Percentiles rank a stretch among this genome's conserved stretches.
Conservation (phyloP, 1,140 invertebrate species). For the Temnothorax longispinosus region DNA sequence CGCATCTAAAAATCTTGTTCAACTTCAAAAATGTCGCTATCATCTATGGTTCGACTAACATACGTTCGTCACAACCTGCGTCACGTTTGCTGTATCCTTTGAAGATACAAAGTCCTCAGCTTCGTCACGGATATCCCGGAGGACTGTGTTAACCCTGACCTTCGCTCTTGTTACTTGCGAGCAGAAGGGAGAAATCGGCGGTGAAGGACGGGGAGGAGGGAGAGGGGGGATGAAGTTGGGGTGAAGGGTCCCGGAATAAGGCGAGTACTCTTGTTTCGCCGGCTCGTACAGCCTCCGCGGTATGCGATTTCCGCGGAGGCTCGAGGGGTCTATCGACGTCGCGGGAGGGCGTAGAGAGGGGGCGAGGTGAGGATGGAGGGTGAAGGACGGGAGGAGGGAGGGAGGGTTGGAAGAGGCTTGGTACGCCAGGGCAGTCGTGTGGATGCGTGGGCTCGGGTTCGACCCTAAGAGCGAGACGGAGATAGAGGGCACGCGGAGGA, state of each 20-base stretch:
- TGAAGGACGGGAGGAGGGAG: background rate
- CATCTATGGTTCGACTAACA: background rate
- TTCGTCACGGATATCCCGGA: slow-evolving; percentile 46
- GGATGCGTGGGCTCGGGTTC: slow-evolving; percentile 75
- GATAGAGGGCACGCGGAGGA: slow-evolving; percentile 14
- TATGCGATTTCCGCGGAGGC: slow-evolving; percentile 56
- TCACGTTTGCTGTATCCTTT: slow-evolving; percentile 11
- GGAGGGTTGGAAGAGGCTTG: slow-evolving; percentile 67
- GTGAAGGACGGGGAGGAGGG: background rate
- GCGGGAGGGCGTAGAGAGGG: slow-evolving; percentile 39
- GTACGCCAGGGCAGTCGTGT: slow-evolving; percentile 69
- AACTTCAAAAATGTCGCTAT: background rate
- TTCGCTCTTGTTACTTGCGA: slow-evolving; percentile 57
- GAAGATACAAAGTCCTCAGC: slow-evolving; percentile 9
- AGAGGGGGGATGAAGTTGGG: slow-evolving; percentile 13
- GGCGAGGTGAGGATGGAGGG: background rate
- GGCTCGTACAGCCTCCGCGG: slow-evolving; percentile 33
- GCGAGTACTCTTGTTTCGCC: slow-evolving; percentile 51
- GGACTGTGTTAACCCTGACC: slow-evolving; percentile 59
- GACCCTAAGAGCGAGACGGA: slow-evolving; percentile 70
- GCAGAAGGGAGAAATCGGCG: slow-evolving; percentile 33
- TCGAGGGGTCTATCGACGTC: slow-evolving; percentile 44
- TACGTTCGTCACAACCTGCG: background rate
- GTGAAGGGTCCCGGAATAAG: slow-evolving; percentile 52
- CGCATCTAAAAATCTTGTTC: background rate